These are phyloP conservation scores for Deilephila porcellus DNA, from an alignment of 2,888 invertebrate species.

Conservation along the genomic window DNA sequence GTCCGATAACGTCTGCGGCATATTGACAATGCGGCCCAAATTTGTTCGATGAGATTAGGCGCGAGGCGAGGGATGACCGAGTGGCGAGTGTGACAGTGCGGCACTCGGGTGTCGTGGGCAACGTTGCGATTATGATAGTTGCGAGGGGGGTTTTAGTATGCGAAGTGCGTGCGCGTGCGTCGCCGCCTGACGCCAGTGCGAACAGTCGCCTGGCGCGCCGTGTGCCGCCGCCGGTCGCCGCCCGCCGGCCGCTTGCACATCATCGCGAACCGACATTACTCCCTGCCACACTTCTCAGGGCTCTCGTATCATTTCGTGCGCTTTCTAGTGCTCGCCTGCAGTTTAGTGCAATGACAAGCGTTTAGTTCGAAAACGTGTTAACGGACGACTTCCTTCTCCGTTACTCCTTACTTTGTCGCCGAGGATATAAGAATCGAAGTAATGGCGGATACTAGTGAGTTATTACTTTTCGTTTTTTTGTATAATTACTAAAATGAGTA, in stretches of 20 bases:
- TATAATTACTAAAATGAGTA: slow-evolving; percentile 27
- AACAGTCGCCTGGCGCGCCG: slow-evolving; percentile 48
- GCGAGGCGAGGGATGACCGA: slow-evolving; percentile 62
- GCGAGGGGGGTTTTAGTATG: slow-evolving; percentile 77
- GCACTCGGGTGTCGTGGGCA: background rate
- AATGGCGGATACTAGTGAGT: slow-evolving; percentile 64
- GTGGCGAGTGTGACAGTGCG: slow-evolving; percentile 8
- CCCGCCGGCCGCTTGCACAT: slow-evolving; percentile 50
- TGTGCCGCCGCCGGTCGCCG: slow-evolving; percentile 49
- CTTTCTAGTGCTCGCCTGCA: slow-evolving; percentile 67
- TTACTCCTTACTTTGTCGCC: slow-evolving; percentile 41
- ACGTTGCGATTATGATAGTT: slow-evolving; percentile 71
- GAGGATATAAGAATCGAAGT: slow-evolving; percentile 54
- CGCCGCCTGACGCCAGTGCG: slow-evolving; percentile 73
- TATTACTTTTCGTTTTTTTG: slow-evolving; percentile 32
- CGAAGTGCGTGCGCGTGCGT: slow-evolving; percentile 76
- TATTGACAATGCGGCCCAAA: slow-evolving; percentile 72
- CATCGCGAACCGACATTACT: slow-evolving; percentile 65
- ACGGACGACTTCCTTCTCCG: slow-evolving; percentile 45
- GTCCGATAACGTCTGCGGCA: slow-evolving; percentile 67
- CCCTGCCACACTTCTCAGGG: slow-evolving; percentile 63
- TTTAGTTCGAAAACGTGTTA: slow-evolving; percentile 54
- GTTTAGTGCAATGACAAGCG: slow-evolving; percentile 71
- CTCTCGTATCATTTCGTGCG: slow-evolving; percentile 68
- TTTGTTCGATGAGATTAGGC: slow-evolving; percentile 72